phyloP scores from a whole-genome alignment of 2,888 invertebrate genomes.

The Platerodrilus igneus region DNA sequence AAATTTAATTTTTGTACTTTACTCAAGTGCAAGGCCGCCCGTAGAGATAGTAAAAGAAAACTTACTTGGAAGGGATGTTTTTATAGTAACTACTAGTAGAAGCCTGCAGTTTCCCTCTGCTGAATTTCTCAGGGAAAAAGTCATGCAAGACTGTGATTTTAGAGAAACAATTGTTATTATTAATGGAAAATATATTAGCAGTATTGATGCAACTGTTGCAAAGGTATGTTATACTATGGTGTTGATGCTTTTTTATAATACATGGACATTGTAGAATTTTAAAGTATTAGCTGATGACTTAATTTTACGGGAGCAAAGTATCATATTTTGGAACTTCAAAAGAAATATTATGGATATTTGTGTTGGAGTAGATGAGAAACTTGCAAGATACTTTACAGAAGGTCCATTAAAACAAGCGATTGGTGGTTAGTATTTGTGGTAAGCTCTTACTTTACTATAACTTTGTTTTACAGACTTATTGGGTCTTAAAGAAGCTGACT shows the following conservation, averaged over 20 bases:
- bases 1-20: conserved; percentile 52
- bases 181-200: conserved; percentile 53
- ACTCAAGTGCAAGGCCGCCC: conserved; percentile 52
- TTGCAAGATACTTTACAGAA: conserved; percentile 33
- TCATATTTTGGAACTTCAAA: conserved; percentile 52
- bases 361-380: conserved; percentile 36
- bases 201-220: conserved; percentile 60
- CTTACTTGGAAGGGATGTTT: conserved; percentile 46
- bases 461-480: too few species aligned
- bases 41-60: conserved; percentile 35
- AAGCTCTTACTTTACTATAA: too few species aligned
- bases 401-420: conserved; percentile 35
- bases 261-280: conserved; percentile 49
- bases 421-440: conserved; percentile 31
- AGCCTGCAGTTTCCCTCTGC: conserved; percentile 77
- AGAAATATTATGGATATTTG: conserved; percentile 41
- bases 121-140: conserved; percentile 60
- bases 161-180: conserved; percentile 40
- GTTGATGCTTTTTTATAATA: conserved; percentile 1
- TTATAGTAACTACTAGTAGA: conserved; percentile 64
- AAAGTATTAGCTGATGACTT: conserved; percentile 53
- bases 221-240: conserved; percentile 46
- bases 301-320: conserved; percentile 47
- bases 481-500: too few species aligned
- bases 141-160: conserved; percentile 42